Evolutionary conservation across 23 tunicate genomes (phyloP).

Genomic region (Trididemnum clinides): DNA sequence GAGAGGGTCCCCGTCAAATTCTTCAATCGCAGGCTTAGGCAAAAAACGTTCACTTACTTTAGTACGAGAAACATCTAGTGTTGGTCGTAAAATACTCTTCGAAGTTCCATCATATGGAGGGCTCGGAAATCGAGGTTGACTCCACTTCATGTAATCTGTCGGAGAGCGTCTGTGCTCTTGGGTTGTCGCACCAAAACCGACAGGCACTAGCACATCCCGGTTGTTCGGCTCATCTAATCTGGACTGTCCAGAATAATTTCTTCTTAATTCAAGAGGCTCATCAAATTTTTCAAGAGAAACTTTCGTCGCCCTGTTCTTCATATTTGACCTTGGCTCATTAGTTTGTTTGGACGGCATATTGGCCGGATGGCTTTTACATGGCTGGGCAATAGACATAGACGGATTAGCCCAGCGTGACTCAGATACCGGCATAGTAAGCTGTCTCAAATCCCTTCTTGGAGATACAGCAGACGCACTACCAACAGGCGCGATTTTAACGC

Average conservation of each 20-base stretch:
- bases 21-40: background rate
- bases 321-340: no score
- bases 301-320: no score
- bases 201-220: no score
- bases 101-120: no score
- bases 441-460: no score
- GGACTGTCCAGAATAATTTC: background rate
- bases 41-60: conserved; percentile 22
- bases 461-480: no score
- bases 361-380: background rate
- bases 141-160: no score
- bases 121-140: background rate
- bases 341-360: no score
- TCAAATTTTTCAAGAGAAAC: background rate
- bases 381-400: no score
- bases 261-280: background rate
- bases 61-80: background rate
- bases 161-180: background rate
- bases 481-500: background rate
- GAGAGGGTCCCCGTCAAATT: conserved; percentile 23
- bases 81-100: no score
- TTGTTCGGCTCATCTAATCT: background rate
- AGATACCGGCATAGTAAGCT: no score
- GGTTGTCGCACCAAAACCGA: background rate
- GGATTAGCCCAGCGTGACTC: no score